Conservation (phyloP, 2,797 vertebrate species). For the Caiman crocodilus region DNA sequence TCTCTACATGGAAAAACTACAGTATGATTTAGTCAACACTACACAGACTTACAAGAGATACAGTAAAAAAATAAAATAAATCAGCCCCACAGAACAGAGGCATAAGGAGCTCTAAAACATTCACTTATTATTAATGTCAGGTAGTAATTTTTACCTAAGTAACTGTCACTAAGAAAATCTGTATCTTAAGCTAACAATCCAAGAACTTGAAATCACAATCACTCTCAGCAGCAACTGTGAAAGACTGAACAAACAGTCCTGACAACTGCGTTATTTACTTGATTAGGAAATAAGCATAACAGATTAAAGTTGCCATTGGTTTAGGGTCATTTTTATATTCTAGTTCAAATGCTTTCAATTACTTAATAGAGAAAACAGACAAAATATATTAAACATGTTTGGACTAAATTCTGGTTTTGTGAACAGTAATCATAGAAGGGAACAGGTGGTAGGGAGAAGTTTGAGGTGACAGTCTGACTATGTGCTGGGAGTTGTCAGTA, state of each 20-base stretch:
- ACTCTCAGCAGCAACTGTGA: neutral
- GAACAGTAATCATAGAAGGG: neutral
- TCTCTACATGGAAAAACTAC: neutral
- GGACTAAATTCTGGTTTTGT: neutral
- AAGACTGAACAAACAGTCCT: neutral
- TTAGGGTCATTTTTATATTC: slow-evolving; percentile 5
- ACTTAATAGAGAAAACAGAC: neutral
- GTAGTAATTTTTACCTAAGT: slow-evolving; percentile 12
- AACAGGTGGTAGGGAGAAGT: neutral
- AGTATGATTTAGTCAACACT: neutral
- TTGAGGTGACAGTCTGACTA: neutral
- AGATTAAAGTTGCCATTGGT: neutral
- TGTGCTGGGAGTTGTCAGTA: neutral
- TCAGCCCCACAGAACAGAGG: neutral
- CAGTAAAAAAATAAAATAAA: neutral
- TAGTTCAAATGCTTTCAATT: neutral
- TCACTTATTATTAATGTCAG: neutral
- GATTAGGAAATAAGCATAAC: neutral
- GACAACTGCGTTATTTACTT: neutral
- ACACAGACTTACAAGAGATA: slow-evolving; percentile 5
- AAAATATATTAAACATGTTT: neutral
- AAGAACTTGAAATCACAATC: slow-evolving; percentile 10
- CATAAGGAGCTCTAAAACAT: neutral
- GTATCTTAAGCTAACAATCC: neutral
- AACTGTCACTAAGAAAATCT: slow-evolving; percentile 19